Percentiles rank a stretch among this genome's conserved stretches.
These are phyloP conservation scores for Troides helena DNA, from an alignment of 2,888 invertebrate species.

Conservation along the genomic window DNA sequence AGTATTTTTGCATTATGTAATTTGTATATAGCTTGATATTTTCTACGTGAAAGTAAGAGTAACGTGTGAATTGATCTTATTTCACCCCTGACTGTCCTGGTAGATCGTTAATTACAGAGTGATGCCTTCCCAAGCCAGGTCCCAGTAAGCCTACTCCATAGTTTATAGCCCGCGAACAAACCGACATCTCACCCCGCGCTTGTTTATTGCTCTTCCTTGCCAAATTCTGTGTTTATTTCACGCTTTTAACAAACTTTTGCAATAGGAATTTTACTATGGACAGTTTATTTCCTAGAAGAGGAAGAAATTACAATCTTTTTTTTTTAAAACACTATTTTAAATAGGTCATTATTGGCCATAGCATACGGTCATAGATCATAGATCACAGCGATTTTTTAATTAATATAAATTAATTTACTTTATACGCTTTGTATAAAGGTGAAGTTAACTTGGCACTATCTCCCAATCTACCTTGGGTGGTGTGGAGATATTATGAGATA, in stretches of 20 bases:
- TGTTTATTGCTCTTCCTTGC: constrained; percentile 66
- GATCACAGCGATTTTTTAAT: too few relatives aligned
- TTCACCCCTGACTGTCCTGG: constrained; percentile 64
- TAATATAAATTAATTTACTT: too few relatives aligned
- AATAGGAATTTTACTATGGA: neutral
- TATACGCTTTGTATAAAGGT: too few relatives aligned
- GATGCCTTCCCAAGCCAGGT: constrained; percentile 53
- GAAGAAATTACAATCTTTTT: too few relatives aligned
- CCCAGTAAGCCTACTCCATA: constrained; percentile 56
- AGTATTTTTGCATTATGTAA: too few relatives aligned
- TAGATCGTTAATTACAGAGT: constrained; percentile 73
- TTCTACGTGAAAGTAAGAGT: neutral
- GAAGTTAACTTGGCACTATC: too few relatives aligned
- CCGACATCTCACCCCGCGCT: constrained; percentile 66
- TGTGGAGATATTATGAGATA: too few relatives aligned
- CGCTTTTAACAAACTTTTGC: constrained; percentile 17
- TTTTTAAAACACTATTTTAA: too few relatives aligned
- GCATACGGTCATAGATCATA: too few relatives aligned
- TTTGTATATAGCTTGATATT: neutral
- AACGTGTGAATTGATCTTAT: constrained; percentile 72
- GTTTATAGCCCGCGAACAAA: constrained; percentile 76
- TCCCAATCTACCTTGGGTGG: too few relatives aligned
- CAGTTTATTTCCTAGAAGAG: neutral
- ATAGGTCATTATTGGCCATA: too few relatives aligned
- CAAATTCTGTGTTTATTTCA: constrained; percentile 36